phyloP scores from a whole-genome alignment of 35 echinoderm and acorn worm species.

The Apostichopus californicus region DNA sequence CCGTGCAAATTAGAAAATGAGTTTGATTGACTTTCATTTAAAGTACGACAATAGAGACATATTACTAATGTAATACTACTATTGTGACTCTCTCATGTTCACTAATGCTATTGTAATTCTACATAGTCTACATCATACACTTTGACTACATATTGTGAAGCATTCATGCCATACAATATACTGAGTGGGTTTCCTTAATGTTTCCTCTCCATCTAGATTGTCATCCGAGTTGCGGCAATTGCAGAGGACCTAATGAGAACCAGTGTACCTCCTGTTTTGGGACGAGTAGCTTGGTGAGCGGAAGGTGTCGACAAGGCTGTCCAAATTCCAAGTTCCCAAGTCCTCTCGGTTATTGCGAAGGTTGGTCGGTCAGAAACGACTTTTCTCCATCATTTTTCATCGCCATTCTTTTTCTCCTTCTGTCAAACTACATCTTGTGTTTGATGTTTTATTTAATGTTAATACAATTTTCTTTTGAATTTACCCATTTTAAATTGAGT shows the following conservation, averaged over 20 bases:
- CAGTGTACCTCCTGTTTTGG: slow-evolving; percentile 73
- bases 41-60: too few species aligned
- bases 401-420: too few species aligned
- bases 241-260: slow-evolving; percentile 60
- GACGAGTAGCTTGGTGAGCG: slow-evolving; percentile 55
- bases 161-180: background rate
- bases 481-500: too few species aligned
- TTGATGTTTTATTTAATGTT: background rate
- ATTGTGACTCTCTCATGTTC: too few species aligned
- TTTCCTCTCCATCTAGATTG: slow-evolving; percentile 66
- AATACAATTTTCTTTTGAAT: background rate
- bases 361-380: slow-evolving; percentile 21
- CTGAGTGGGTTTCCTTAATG: background rate
- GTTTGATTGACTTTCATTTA: too few species aligned
- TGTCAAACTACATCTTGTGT: too few species aligned
- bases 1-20: too few species aligned
- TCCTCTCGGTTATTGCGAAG: slow-evolving; percentile 70
- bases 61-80: too few species aligned
- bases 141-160: too few species aligned
- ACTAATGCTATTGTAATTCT: too few species aligned
- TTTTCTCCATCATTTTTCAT: too few species aligned
- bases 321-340: slow-evolving; percentile 64
- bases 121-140: too few species aligned
- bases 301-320: slow-evolving; percentile 69
- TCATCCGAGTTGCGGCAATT: slow-evolving; percentile 82